A percentile compares a stretch with the other conserved stretches of the same genome.
These are phyloP conservation scores for Hyla sarda DNA, from an alignment of 2,113 vertebrate genomes.

Conservation along the genomic window DNA sequence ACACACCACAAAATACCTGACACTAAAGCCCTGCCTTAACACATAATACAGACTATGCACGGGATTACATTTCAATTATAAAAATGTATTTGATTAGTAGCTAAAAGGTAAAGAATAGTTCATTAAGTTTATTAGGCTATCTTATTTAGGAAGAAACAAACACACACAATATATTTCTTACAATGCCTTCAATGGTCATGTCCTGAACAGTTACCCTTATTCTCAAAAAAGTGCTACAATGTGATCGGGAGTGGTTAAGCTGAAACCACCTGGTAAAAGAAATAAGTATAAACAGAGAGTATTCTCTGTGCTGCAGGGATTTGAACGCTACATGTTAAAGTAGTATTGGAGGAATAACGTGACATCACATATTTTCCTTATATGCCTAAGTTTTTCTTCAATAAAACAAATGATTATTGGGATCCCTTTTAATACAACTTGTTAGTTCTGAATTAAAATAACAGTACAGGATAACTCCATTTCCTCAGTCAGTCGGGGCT, in stretches of 20 bases:
- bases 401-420: neutral
- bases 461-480: neutral
- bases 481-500: neutral
- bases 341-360: neutral
- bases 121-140: neutral
- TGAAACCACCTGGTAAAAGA: neutral
- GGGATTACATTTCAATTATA: neutral
- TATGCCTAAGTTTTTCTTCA: neutral
- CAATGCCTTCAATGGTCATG: neutral
- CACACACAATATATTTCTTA: neutral
- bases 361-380: constrained; percentile 4
- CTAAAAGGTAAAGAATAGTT: neutral
- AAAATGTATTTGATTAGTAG: neutral
- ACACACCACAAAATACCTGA: neutral
- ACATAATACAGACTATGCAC: neutral
- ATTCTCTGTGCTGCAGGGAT: neutral
- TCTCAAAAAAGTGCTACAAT: constrained; percentile 46
- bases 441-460: neutral
- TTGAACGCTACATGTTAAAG: neutral
- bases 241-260: neutral
- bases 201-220: constrained; percentile 12
- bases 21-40: neutral
- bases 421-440: neutral
- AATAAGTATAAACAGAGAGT: constrained; percentile 2
- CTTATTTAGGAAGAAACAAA: neutral